Evolutionary conservation across 2,888 invertebrate genomes (phyloP), one percentile per base, ranked within the genome.

Genomic region (Ectemnius lituratus): DNA sequence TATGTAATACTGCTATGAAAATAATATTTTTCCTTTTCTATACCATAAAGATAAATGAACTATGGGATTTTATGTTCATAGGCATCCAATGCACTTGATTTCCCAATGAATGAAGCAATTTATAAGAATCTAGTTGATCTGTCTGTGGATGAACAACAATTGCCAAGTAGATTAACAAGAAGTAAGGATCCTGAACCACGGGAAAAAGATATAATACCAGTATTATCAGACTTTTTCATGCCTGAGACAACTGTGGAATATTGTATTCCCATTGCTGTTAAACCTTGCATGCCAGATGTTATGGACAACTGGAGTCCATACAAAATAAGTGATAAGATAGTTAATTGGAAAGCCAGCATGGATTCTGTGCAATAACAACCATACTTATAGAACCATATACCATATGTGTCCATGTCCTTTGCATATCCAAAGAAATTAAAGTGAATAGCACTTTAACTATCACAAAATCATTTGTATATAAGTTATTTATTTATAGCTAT

Each of bases 181-280:
- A 89, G 85, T 62, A 89, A 87, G 64, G 89, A 88, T 83, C 90
- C 90, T 14, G 86, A 87, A 56, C 89, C 88, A 45, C 74, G 88
- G 49, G 82, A 85, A 66, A 86, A 77, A 64, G 90, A 90, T 66
- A 60, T 85, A 45, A 73, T 80, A 11, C 90, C 90, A 5, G 78
- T 84, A 57, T 75, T 90, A 5, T 84, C 86, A 0, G 84, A 90
- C 69, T 90, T 90, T 70, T 89, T 88, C 58, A 69, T 62, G 20
- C 89, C 88, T 28, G 79, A 79, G 59, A 80, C 79, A 65, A 78
- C 73, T 1, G 82, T 86, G 28, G 87, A 89, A 52, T 86, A 86
- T 67, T 85, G 82, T 16, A 78, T 76, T 46, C 67, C 84, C 4
- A 82, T 85, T 6, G 75, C 78, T 65, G 70, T 80, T 5, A 81